Base-by-base conservation (phyloP, 2,888 invertebrate species). In the Idaea biselata region DNA sequence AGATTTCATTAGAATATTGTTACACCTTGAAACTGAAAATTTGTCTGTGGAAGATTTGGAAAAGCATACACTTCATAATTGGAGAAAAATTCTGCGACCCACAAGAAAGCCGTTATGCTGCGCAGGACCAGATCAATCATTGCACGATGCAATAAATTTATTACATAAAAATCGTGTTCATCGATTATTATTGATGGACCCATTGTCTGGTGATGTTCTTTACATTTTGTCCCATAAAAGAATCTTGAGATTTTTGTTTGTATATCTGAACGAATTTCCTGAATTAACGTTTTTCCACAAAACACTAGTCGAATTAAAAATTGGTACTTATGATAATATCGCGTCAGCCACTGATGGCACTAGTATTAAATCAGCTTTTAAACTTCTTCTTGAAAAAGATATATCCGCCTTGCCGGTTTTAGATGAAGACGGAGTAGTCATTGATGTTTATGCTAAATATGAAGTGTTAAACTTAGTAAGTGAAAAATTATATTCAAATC, bases 401-500 rank as follows among this genome's bases (percentile, higher is more conserved):
- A 82, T 92, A 70, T 92, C 92, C 55, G 92, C 92, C 77, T 81
- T 92, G 70, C 91, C 92, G 53, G 79, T 92, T 66, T 79, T 92
- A 77, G 88, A 90, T 71, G 88, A 89, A 63, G 83, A 86, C 63
- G 88, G 88, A 61, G 86, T 77, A 67, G 82, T 92, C 67, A 75
- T 91, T 66, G 89, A 89, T 73, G 91, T 92, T 53, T 92, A 91
- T 77, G 89, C 92, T 71, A 93, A 92, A 81, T 92, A 90, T 78
- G 92, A 93, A 85, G 92, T 93, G 69, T 86, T 93, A 73, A 97
- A 97, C 93, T 93, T 98, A 90, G 98, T 97, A 68, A 97, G 97
- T 76, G 97, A 98, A 89, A 97, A 97, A 91, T 96, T 97, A 63
- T 98, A 98, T 92, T 96, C 97, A 84, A 97, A 98, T 92, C 94